Evolutionary conservation across 2,113 vertebrate species (phyloP).

Genomic region (Otis tarda): DNA sequence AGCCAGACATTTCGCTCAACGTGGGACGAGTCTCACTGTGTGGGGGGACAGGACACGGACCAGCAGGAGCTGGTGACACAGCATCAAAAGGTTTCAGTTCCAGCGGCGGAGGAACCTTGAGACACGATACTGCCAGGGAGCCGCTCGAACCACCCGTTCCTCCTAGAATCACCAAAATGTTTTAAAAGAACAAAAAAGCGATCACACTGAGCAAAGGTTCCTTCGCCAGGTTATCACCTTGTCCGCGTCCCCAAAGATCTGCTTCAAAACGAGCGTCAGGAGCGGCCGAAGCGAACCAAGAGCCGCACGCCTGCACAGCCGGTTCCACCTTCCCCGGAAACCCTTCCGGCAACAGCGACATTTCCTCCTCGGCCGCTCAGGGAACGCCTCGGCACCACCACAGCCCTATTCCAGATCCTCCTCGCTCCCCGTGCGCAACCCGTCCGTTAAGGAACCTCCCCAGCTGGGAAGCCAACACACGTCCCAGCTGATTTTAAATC

Average conservation of each 20-base stretch:
- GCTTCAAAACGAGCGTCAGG: background rate
- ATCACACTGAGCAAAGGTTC: background rate
- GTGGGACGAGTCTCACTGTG: background rate
- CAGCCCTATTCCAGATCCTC: background rate
- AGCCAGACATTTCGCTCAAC: background rate
- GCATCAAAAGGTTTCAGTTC: background rate
- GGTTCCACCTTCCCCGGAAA: background rate
- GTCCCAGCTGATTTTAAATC: background rate
- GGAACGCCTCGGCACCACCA: background rate
- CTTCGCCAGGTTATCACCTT: background rate
- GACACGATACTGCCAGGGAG: rapidly evolving
- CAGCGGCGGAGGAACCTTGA: background rate
- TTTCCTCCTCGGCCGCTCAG: background rate
- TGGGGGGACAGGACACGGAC: background rate
- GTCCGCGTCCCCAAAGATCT: background rate
- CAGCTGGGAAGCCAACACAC: background rate
- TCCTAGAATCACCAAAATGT: background rate
- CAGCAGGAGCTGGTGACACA: background rate
- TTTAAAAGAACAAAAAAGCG: background rate
- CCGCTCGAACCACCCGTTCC: background rate
- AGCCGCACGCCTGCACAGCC: background rate
- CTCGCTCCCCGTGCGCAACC: rapidly evolving
- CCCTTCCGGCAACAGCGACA: background rate
- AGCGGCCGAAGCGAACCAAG: background rate
- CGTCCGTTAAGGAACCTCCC: rapidly evolving